Conservation (phyloP, 2,113 vertebrate genomes). For the cat (Felis catus) region F.catus_Fca126_mat1.0 CM031413.1:81119501-81120000, state of each 20-base stretch:
- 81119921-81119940: background rate
- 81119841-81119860: slow-evolving; percentile 19
- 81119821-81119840: background rate
- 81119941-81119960: slow-evolving; percentile 12
- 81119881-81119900: slow-evolving; percentile 43
- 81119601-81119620: background rate
- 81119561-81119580: background rate
- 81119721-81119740: slow-evolving; percentile 4
- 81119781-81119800: background rate
- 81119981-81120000: background rate
- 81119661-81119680: background rate
- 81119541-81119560: background rate
- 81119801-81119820: background rate
- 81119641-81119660: background rate
- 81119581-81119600: background rate
- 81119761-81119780: slow-evolving; percentile 42
- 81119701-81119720: slow-evolving; percentile 16
- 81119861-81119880: background rate
- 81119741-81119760: background rate
- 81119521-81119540: background rate
- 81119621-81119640: background rate
- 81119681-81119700: background rate
- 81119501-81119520: background rate
- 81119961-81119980: background rate
- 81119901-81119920: background rate